These are phyloP conservation scores for Nowickia ferox DNA, from an alignment of 2,888 invertebrate species.

Conservation along the genomic window DNA sequence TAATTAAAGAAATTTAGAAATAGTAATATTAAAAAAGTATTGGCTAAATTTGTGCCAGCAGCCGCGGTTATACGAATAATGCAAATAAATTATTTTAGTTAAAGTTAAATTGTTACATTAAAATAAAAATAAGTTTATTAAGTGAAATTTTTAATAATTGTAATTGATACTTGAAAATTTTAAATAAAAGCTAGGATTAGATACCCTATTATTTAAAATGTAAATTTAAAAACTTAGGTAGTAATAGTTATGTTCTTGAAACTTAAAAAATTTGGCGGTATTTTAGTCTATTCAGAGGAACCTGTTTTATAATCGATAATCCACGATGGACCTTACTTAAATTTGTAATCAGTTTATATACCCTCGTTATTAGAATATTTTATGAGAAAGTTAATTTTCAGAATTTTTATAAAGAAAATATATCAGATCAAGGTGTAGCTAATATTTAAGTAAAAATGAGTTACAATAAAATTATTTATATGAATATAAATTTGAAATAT, in stretches of 20 bases:
- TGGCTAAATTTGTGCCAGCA: conserved; percentile 87
- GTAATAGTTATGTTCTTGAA: conserved; percentile 86
- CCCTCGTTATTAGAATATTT: not conserved
- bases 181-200: conserved; percentile 87
- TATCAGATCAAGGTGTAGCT: conserved; percentile 86
- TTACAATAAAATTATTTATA: conserved; percentile 86
- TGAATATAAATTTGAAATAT: conserved; percentile 84
- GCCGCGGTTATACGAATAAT: conserved; percentile 77
- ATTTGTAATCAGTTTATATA: conserved; percentile 83
- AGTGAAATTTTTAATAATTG: conserved; percentile 74
- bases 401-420: not conserved
- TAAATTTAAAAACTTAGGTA: conserved; percentile 83
- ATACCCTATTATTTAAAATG: conserved; percentile 87
- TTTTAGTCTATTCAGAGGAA: conserved; percentile 87
- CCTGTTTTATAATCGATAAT: conserved; percentile 88
- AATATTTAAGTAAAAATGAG: conserved; percentile 87
- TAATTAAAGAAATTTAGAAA: conserved; percentile 85
- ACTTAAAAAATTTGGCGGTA: conserved; percentile 84
- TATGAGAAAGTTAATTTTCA: not conserved
- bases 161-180: conserved; percentile 14
- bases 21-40: conserved; percentile 85
- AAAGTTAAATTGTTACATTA: conserved; percentile 85
- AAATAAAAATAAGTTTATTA: conserved; percentile 84
- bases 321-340: conserved; percentile 83
- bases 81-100: conserved; percentile 84